A percentile compares a stretch with the other conserved stretches of the same genome.
Conservation (phyloP, 2,888 invertebrate species). For the Drosophila demipolita region DNA sequence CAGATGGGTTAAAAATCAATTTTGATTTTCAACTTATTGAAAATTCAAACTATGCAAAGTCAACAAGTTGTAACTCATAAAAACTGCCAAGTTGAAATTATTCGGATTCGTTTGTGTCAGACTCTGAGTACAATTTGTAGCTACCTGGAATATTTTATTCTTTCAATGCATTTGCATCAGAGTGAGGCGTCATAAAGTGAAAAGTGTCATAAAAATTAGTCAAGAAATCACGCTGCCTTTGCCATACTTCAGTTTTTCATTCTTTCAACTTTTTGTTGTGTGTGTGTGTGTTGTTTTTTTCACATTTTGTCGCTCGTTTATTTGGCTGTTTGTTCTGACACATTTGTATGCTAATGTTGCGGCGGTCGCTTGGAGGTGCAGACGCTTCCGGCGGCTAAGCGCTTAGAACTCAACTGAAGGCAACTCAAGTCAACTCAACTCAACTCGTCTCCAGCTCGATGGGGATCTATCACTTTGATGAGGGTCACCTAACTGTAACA, state of each 20-base stretch:
- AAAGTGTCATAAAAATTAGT: constrained; percentile 81
- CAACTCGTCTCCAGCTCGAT: constrained; percentile 45
- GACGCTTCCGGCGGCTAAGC: constrained; percentile 71
- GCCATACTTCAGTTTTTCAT: constrained; percentile 16
- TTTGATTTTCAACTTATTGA: not conserved
- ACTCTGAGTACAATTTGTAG: not conserved
- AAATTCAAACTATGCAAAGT: not conserved
- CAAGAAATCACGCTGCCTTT: constrained; percentile 74
- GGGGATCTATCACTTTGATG: constrained; percentile 76
- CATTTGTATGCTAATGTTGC: constrained; percentile 78
- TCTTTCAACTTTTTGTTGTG: constrained; percentile 15
- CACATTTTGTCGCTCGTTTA: constrained; percentile 47
- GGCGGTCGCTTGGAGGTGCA: constrained; percentile 54
- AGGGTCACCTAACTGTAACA: constrained; percentile 51
- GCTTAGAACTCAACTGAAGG: constrained; percentile 52
- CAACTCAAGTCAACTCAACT: constrained; percentile 27
- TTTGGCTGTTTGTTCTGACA: constrained; percentile 78
- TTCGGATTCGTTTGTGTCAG: not conserved
- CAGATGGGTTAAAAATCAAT: constrained; percentile 3
- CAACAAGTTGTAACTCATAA: not conserved
- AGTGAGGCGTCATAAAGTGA: constrained; percentile 66
- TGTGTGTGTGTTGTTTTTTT: constrained; percentile 4
- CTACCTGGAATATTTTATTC: not conserved
- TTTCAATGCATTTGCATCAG: constrained; percentile 1
- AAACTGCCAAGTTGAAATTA: not conserved